Conservation (phyloP, 2,113 vertebrate genomes). For the Gobius niger region DNA sequence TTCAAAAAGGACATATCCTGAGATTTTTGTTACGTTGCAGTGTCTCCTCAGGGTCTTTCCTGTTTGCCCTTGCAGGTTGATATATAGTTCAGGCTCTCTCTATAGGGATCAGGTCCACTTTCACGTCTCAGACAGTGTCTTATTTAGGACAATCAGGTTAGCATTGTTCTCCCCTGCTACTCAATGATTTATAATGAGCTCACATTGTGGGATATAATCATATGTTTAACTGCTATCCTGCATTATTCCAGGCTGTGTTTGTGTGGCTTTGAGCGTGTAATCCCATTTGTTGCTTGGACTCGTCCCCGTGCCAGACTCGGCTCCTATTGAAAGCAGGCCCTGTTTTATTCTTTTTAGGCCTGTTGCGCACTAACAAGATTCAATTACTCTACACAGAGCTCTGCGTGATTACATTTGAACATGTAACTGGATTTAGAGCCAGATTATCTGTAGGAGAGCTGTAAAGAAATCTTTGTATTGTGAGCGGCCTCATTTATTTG, state of each 20-base stretch:
- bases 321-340: slow-evolving; percentile 47
- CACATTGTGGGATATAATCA: slow-evolving; percentile 23
- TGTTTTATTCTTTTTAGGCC: slow-evolving; percentile 23
- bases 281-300: slow-evolving; percentile 51
- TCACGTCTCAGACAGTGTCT: slow-evolving; percentile 15
- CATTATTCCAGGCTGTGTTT: slow-evolving; percentile 14
- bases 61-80: background rate
- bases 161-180: slow-evolving; percentile 19
- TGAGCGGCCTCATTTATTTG: background rate
- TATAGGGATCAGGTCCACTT: slow-evolving; percentile 2
- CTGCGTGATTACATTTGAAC: slow-evolving; percentile 42
- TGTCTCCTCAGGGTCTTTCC: background rate
- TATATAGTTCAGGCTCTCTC: background rate
- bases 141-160: slow-evolving; percentile 24
- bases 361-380: slow-evolving; percentile 50
- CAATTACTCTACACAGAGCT: slow-evolving; percentile 41
- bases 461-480: background rate
- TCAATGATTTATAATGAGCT: slow-evolving; percentile 31
- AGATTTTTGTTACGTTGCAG: background rate
- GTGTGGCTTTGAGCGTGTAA: slow-evolving; percentile 44
- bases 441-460: slow-evolving; percentile 6
- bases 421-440: slow-evolving; percentile 10
- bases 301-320: slow-evolving; percentile 21
- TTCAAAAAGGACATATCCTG: background rate
- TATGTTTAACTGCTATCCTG: slow-evolving; percentile 21